Conservation (phyloP, 1,140 invertebrate genomes). For the Cherax destructor region DNA sequence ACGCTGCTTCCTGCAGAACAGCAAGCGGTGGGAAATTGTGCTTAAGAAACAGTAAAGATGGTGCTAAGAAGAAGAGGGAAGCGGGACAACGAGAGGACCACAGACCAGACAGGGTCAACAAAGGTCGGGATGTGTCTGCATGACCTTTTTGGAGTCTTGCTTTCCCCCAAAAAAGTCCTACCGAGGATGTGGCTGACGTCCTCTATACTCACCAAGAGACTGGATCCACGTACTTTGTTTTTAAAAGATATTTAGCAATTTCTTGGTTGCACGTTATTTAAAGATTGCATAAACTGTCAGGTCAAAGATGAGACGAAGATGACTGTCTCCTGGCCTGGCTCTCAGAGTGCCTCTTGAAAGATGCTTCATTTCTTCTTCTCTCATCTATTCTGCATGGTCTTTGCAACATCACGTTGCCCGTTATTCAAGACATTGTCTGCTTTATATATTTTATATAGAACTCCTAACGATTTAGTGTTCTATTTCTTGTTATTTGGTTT, state of each 20-base stretch:
- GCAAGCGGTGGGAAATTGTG: not conserved
- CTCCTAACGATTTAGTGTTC: not conserved
- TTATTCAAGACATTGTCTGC: not conserved
- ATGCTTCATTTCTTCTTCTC: not conserved
- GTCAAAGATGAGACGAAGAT: not conserved
- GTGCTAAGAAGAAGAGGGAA: not conserved
- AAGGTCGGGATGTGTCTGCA: constrained; percentile 25
- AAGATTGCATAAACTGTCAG: not conserved
- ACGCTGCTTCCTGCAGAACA: not conserved
- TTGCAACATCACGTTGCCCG: not conserved
- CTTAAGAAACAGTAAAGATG: not conserved
- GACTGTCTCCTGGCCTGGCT: not conserved
- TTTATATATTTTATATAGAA: not conserved
- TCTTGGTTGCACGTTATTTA: not conserved
- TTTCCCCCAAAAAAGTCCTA: not conserved
- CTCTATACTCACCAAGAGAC: not conserved
- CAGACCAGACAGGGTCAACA: not conserved
- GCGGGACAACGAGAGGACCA: not conserved
- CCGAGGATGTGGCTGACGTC: not conserved
- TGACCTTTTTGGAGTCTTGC: constrained; percentile 18
- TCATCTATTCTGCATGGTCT: not conserved
- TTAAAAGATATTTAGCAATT: not conserved
- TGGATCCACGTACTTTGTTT: not conserved
- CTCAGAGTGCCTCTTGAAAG: not conserved
- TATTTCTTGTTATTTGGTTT: not conserved